Evolutionary conservation across 1,140 invertebrate species (phyloP), one percentile per base, ranked within the genome.

Genomic region (Plectrocnemia conspersa): DNA sequence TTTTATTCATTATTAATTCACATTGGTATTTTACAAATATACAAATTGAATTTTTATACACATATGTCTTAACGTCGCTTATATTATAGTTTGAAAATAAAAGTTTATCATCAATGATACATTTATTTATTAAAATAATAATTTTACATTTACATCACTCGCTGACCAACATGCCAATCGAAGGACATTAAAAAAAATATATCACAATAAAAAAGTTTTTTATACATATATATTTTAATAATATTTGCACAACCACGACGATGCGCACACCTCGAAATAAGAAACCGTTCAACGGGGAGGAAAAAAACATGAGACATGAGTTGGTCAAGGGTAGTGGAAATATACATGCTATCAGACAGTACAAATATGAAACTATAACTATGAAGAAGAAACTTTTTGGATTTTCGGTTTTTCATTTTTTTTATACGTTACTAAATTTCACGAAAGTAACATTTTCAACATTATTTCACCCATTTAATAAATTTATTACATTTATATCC

Each of bases 71-170:
- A n/a, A n/a, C n/a, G n/a, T n/a, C n/a, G n/a, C n/a, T n/a, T n/a
- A n/a, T n/a, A n/a, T n/a, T n/a, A n/a, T n/a, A n/a, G n/a, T n/a
- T n/a, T n/a, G n/a, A n/a, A n/a, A n/a, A n/a, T n/a, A n/a, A n/a
- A n/a, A n/a, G n/a, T n/a, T n/a, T n/a, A n/a, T n/a, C n/a, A n/a
- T 23, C 41, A 52, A 52, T 57, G 46, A 41, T 61, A 61, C 42
- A 61, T 61, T 56, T 56, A 52, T 61, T 61, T 57, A 61, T 56
- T 61, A 61, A 61, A 61, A 61, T 61, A n/a, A n/a, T n/a, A 61
- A 61, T 56, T 61, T 57, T 57, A 61, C 59, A 61, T 54, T 53
- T 57, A 61, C 54, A 61, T 45, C 54, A 61, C 54, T 54, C 18
- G 35, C 49, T 40, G 54, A 61, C 45, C 59, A 54, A 57, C 59